phyloP scores from a whole-genome alignment of 2,113 vertebrate genomes.

The Oceanites oceanicus region DNA sequence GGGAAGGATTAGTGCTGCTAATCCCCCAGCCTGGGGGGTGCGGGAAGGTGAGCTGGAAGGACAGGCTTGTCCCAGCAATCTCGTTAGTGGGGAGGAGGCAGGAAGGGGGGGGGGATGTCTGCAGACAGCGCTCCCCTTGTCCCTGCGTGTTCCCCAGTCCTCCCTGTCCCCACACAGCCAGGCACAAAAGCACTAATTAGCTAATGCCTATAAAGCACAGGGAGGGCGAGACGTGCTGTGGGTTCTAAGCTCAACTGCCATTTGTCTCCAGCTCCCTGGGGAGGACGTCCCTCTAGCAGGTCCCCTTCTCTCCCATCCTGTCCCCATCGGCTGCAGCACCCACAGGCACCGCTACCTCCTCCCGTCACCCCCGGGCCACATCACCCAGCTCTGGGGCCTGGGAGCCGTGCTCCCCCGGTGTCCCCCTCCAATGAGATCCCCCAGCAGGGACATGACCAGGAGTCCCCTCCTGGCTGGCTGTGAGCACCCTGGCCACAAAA shows the following conservation, averaged over 20 bases:
- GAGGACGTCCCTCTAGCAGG: not conserved
- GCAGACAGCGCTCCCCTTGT: not conserved
- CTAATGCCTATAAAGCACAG: not conserved
- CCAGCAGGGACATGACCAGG: not conserved
- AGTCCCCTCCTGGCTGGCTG: not conserved
- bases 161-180: not conserved
- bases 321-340: not conserved
- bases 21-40: not conserved
- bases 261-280: not conserved
- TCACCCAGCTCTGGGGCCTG: not conserved
- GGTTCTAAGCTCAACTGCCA: not conserved
- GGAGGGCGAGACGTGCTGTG: not conserved
- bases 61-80: not conserved
- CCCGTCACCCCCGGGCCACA: not conserved
- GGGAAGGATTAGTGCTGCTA: constrained; percentile 45
- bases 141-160: accelerated
- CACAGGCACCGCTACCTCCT: not conserved
- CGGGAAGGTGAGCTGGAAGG: constrained; percentile 7
- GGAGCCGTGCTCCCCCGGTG: not conserved
- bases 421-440: not conserved
- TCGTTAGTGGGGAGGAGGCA: not conserved
- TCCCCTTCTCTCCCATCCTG: not conserved
- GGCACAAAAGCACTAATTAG: not conserved
- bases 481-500: not conserved
- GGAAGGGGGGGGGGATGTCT: not conserved